Base-by-base conservation (phyloP, 2,888 invertebrate genomes). In the Cotesia congregata region DNA sequence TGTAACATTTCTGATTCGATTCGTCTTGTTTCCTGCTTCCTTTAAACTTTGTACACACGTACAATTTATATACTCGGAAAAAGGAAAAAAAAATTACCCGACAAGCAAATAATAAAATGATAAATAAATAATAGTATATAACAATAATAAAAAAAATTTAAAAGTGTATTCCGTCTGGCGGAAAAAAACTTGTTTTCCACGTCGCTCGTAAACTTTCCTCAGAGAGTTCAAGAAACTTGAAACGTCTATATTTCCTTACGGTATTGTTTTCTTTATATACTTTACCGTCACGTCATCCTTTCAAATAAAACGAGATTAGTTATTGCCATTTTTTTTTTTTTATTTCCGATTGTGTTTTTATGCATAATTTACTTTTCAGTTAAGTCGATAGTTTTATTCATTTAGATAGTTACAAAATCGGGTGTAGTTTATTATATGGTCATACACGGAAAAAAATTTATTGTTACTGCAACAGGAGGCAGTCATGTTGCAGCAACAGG, bases 131-230 rank as follows among this genome's bases (percentile, higher is more conserved):
- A 50, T 12, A 50, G 50, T 12, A 7, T 12, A 50, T 12, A 50
- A 50, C 50, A 50, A 50, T 50, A 68, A 68, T 12, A 68, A 68
- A 39, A 68, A 41, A 6, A 68, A 69, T 39, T 20, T 38, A 9
- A 12, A 64, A 7, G 40, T 40, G 30, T 75, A 41, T 61, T 38
- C 38, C 20, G 64, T 73, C 65, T 50, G 7, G 67, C 15, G 17
- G 38, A 73, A 67, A 73, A 67, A 67, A 67, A 67, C 67, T 65
- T 73, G 65, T 64, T 65, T 39, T 74, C n/a, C 62, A 15, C 17
- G 61, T 59, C 39, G 59, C 40, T 60, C 61, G 39, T 74, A 39
- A 69, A 67, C n/a, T 68, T 61, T 74, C 38, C 50, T 17, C 50
- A 50, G 30, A 39, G 38, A 69, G 17, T 59, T 67, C 38, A 15